Evolutionary conservation across 2,113 vertebrate species (phyloP).

Genomic region (Campylomormyrus tamandua): DNA sequence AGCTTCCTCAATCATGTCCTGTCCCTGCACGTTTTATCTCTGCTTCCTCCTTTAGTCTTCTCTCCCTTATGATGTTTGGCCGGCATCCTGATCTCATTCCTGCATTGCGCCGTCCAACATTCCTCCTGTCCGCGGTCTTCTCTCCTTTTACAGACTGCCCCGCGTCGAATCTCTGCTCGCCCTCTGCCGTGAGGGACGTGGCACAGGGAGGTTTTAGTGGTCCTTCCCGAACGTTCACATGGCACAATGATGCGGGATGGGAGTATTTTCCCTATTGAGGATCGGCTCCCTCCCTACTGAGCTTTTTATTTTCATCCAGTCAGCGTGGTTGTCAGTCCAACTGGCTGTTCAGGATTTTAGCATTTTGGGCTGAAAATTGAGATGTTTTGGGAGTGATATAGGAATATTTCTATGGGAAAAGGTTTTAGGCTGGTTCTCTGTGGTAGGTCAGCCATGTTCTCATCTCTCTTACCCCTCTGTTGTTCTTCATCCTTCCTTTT

Average conservation of each 20-base stretch:
- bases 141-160: background rate
- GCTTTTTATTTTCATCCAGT: background rate
- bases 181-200: background rate
- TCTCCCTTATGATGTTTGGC: constrained; percentile 32
- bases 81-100: constrained; percentile 29
- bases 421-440: background rate
- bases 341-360: background rate
- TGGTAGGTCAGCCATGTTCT: background rate
- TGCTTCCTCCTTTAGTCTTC: constrained; percentile 9
- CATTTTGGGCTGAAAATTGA: background rate
- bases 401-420: background rate
- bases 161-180: background rate
- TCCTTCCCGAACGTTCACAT: background rate
- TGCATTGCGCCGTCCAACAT: constrained; percentile 39
- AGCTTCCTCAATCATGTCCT: background rate
- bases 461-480: background rate
- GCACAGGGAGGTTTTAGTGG: background rate
- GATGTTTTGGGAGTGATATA: background rate
- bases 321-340: background rate
- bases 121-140: constrained; percentile 18
- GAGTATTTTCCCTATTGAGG: background rate
- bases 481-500: background rate
- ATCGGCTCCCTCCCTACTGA: background rate
- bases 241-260: background rate
- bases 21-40: background rate